A percentile compares a stretch with the other conserved stretches of the same genome.
Evolutionary conservation across 2,113 vertebrate species (phyloP).

Genomic region (Nothobranchius kuhntae): DNA sequence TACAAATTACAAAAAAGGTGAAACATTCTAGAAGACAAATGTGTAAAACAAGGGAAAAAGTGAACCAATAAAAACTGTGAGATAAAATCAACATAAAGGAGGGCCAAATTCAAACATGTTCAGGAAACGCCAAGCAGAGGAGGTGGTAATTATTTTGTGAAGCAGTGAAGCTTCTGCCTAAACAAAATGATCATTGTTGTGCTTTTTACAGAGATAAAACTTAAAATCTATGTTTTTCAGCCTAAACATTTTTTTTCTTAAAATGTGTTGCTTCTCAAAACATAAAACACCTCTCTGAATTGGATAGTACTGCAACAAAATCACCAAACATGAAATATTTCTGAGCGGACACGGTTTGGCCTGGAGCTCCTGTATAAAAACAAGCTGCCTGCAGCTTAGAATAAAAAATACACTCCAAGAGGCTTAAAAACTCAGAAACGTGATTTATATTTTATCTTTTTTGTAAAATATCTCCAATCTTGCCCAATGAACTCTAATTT

Average conservation of each 20-base stretch:
- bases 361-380: slow-evolving; percentile 7
- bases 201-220: too few species aligned
- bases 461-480: slow-evolving; percentile 25
- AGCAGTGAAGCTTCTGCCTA: too few species aligned
- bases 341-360: slow-evolving; percentile 9
- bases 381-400: neutral
- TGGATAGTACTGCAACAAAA: slow-evolving; percentile 2
- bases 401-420: neutral
- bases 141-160: too few species aligned
- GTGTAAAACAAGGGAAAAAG: too few species aligned
- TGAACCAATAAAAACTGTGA: too few species aligned
- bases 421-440: neutral
- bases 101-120: too few species aligned
- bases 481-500: slow-evolving; percentile 36
- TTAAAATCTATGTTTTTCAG: neutral
- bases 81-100: too few species aligned
- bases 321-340: neutral
- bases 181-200: too few species aligned
- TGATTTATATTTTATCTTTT: neutral
- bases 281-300: neutral
- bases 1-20: too few species aligned
- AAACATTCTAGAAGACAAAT: too few species aligned
- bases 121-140: too few species aligned
- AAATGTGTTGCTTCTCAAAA: neutral
- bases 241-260: neutral